A percentile compares a stretch with the other conserved stretches of the same genome.
These are phyloP conservation scores for Aelia acuminata DNA, from an alignment of 2,888 invertebrate genomes.

Conservation along the genomic window DNA sequence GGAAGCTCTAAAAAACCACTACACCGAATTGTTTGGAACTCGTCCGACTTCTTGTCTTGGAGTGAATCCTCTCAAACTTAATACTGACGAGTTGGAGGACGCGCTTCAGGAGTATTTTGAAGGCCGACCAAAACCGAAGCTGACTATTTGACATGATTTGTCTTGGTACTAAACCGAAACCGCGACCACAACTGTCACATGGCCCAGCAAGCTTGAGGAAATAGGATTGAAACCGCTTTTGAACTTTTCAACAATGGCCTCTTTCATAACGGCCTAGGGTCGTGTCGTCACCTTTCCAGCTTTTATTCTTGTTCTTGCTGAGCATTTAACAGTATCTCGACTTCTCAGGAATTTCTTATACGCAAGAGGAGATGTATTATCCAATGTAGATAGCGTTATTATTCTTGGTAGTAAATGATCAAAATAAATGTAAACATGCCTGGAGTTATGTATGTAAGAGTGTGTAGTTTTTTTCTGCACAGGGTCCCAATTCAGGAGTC, in stretches of 20 bases:
- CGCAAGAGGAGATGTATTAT: not conserved
- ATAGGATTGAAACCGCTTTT: conserved; percentile 40
- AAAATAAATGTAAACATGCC: too few relatives aligned
- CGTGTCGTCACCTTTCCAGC: conserved; percentile 6
- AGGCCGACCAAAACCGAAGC: not conserved
- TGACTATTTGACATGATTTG: conserved; percentile 15
- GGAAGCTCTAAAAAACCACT: too few relatives aligned
- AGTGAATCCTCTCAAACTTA: too few relatives aligned
- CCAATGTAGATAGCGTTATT: too few relatives aligned
- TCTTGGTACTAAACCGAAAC: not conserved
- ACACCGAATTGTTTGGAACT: too few relatives aligned
- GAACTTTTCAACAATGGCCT: conserved; percentile 43
- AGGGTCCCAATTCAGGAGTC: too few relatives aligned
- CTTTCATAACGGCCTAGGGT: conserved; percentile 35
- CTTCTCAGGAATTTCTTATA: not conserved
- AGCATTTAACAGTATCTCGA: conserved; percentile 16
- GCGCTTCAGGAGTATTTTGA: not conserved
- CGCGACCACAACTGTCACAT: conserved; percentile 33
- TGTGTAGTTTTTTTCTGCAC: too few relatives aligned
- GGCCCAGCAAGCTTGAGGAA: not conserved
- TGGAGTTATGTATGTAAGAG: too few relatives aligned
- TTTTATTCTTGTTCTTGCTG: conserved; percentile 11
- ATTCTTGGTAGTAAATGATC: too few relatives aligned
- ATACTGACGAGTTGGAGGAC: not conserved
- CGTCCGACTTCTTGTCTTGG: too few relatives aligned